Base-by-base conservation (phyloP, 1,140 invertebrate species). In the Drosophila mojavensis region DNA sequence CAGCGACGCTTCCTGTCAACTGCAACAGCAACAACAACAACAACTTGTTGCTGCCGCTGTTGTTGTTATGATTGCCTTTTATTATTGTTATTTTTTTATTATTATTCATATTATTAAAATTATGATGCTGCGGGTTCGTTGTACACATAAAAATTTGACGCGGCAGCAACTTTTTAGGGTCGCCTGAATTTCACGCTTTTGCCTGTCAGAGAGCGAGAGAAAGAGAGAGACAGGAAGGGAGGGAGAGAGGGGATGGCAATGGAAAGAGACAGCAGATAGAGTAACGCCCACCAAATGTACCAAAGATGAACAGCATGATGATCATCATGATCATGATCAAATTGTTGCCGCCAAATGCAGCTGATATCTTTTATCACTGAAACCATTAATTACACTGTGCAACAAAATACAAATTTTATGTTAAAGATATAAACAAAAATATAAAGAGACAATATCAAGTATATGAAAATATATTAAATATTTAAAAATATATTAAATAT, bases 141-240 rank as follows among this genome's bases (percentile, higher is more conserved):
- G 84, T 78, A 89, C 83, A 88, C 68, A 83, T 79, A 61, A 70
- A 69, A 70, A 72, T 39, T 64, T 71, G 72, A 64, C 60, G 64
- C 67, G 64, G 72, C 58, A 51, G 36, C 58, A 63, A 75, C 73
- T 65, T 43, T 75, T 64, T 75, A 64, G 66, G 60, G 60, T 48
- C 36, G 36, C 36, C 10, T 39, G 36, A 84, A 85, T 84, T 85
- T 85, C 81, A 81, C 75, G 82, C 83, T 86, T 85, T 79, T 50
- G 47, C 28, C 50, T 56, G 54, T 55, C 60, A 64, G 53, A 58
- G 50, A 63, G 63, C 54, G 58, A 78, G 64, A 85, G 28, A 30
- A 17, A 5, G 30, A 33, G 30, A 33, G 30, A 7, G 5, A 33
- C 4, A 33, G 30, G 5, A 9, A 33, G 33, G 9, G 33, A 33